Conservation (phyloP, 2,113 vertebrate genomes). For the Gila orcuttii region DNA sequence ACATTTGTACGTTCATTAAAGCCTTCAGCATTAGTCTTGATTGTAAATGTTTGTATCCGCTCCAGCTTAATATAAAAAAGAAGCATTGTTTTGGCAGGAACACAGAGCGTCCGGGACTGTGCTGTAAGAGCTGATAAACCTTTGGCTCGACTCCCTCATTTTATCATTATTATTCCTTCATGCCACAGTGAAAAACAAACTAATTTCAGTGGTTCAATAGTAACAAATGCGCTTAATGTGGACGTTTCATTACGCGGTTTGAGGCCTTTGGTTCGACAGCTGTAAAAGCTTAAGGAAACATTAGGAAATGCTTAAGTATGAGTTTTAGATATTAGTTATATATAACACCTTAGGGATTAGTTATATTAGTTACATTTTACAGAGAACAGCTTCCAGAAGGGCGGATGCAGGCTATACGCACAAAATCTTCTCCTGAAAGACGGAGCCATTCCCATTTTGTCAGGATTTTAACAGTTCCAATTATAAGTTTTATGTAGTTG, state of each 20-base stretch:
- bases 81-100: conserved; percentile 17
- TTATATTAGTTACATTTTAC: too few relatives aligned
- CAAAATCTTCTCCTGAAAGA: too few relatives aligned
- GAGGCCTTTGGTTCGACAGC: conserved; percentile 26
- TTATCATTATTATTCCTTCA: conserved; percentile 63
- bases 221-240: conserved; percentile 63
- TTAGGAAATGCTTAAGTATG: not conserved
- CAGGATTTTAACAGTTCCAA: too few relatives aligned
- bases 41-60: not conserved
- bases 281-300: not conserved
- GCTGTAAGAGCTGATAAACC: conserved; percentile 41
- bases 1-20: conserved; percentile 18
- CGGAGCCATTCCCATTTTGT: too few relatives aligned
- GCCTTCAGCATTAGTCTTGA: not conserved
- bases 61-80: not conserved
- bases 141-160: conserved; percentile 58
- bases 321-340: not conserved
- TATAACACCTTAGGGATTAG: too few relatives aligned
- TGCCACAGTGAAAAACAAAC: conserved; percentile 57
- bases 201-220: conserved; percentile 57
- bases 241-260: conserved; percentile 59
- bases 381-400: too few relatives aligned
- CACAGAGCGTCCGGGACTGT: not conserved
- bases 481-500: too few relatives aligned
- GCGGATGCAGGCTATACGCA: too few relatives aligned